phyloP scores from a whole-genome alignment of 2,797 vertebrate species.

The Sebastes iracundus region DNA sequence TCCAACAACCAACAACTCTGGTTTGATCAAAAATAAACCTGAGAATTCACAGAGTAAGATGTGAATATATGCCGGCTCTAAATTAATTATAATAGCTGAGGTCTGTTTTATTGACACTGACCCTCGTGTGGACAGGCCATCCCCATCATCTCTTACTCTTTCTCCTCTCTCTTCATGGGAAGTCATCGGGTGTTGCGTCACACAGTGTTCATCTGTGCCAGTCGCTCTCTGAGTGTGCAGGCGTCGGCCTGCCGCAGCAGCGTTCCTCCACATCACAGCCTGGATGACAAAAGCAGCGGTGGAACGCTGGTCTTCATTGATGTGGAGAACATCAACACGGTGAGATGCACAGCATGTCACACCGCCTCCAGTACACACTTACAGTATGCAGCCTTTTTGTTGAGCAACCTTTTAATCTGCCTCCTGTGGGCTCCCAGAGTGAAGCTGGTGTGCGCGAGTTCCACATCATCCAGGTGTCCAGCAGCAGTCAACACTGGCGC shows the following conservation, averaged over 20 bases:
- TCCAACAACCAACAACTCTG: too few species aligned
- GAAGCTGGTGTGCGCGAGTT: constrained; percentile 95
- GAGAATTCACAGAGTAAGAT: too few species aligned
- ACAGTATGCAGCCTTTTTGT: too few species aligned
- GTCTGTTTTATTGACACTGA: background rate
- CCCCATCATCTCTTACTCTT: background rate
- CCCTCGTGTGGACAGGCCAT: background rate
- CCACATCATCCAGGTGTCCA: constrained; percentile 96
- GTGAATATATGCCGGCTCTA: too few species aligned
- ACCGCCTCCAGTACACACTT: too few species aligned
- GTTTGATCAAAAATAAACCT: too few species aligned
- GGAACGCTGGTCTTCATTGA: constrained; percentile 93
- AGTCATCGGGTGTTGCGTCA: constrained; percentile 96
- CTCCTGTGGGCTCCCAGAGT: constrained; percentile 78
- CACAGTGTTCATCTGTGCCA: constrained; percentile 96
- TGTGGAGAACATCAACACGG: constrained; percentile 95
- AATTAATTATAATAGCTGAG: background rate
- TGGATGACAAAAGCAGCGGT: constrained; percentile 78
- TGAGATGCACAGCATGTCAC: constrained; percentile 71
- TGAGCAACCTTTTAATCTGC: background rate
- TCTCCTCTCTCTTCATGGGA: background rate
- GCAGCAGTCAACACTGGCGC: constrained; percentile 93
- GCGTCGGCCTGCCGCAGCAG: constrained; percentile 91
- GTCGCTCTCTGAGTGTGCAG: constrained; percentile 91
- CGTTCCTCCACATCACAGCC: constrained; percentile 82